Evolutionary conservation across 1,140 invertebrate species (phyloP), one percentile per base, ranked within the genome.

Genomic region (Plodia interpunctella): DNA sequence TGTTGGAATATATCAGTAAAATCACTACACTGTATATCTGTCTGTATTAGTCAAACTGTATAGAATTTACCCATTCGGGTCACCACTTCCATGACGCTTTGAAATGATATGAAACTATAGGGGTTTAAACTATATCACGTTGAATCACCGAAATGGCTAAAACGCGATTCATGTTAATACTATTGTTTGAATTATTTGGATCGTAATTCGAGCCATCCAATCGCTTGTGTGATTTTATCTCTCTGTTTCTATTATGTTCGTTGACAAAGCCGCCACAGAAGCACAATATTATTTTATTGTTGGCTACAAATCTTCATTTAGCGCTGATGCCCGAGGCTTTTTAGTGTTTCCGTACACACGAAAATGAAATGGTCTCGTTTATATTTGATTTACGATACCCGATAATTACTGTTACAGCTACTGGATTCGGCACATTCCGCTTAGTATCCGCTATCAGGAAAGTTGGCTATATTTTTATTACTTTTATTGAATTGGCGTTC

Each of bases 271-370:
- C 4, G 35, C 20, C 21, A 53, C 51, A 53, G 19, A 53, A 64
- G 72, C 57, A 55, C 74, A 74, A 78, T 75, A 76, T 65, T 77
- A 78, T 80, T 79, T 80, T 83, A 81, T 83, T 80, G 69, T 68
- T 55, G 44, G 57, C 72, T 62, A 83, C 78, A 80, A 81, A 83
- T 83, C 80, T 81, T 81, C 73, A 81, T 81, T 83, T 76, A 70
- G 73, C 63, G 60, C 53, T 60, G 65, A 28, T 63, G 60, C 62
- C 58, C 59, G 59, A 61, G 65, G 62, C 67, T 70, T 74, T 73
- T 73, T 69, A 70, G 62, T 65, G 57, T 67, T 66, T 58, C 65
- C 59, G 63, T 62, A 66, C 62, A 70, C 63, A 66, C 55, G 60
- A 63, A 61, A 70, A 71, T 66, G 69, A 71, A 74, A 68, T 65